Evolutionary conservation across 2,113 vertebrate species (phyloP).

Genomic region (Acrocephalus kingi): DNA sequence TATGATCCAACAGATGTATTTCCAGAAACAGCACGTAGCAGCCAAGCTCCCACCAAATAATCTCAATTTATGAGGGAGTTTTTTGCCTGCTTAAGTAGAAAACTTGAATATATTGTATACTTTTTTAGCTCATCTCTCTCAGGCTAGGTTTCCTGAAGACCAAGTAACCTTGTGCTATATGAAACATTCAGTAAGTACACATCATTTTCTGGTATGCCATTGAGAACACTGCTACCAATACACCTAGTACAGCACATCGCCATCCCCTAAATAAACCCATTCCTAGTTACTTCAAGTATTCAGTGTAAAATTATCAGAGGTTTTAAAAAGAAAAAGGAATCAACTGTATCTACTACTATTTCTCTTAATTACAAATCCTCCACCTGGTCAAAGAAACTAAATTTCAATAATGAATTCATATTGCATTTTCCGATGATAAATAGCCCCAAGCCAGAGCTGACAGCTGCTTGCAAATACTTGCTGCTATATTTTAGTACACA

Average conservation of each 20-base stretch:
- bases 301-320: background rate
- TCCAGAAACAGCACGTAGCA: background rate
- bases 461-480: background rate
- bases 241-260: background rate
- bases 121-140: background rate
- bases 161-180: background rate
- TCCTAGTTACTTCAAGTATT: background rate
- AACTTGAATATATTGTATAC: background rate
- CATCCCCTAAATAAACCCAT: background rate
- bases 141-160: background rate
- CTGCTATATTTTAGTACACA: background rate
- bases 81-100: background rate
- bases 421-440: background rate
- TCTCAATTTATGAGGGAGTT: background rate
- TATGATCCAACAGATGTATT: background rate
- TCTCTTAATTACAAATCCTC: background rate
- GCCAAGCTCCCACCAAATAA: background rate
- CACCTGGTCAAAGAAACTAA: background rate
- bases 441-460: background rate
- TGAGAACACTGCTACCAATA: background rate
- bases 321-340: background rate
- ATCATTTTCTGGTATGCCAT: background rate
- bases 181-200: background rate
- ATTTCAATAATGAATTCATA: background rate
- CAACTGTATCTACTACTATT: background rate